phyloP scores from a whole-genome alignment of 1,140 invertebrate species.

The Aphelinus atriplicis region DNA sequence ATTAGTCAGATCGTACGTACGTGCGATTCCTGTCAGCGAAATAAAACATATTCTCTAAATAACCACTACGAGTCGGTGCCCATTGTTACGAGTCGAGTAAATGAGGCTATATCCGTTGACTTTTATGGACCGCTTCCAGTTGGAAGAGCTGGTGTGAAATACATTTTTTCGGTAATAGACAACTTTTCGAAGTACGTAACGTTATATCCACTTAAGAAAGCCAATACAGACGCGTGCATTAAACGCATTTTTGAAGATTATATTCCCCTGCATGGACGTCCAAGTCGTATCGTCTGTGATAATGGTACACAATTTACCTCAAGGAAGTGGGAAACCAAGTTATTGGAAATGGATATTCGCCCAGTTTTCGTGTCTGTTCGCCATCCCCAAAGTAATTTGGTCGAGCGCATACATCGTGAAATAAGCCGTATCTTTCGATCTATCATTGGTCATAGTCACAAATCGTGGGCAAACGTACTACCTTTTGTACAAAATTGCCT shows the following conservation, averaged over 20 bases:
- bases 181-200: slow-evolving; percentile 49
- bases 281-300: too few species aligned
- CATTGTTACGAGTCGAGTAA: neutral
- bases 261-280: neutral
- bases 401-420: too few species aligned
- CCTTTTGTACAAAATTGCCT: too few species aligned
- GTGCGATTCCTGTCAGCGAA: neutral
- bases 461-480: too few species aligned
- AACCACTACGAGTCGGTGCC: neutral
- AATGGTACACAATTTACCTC: too few species aligned
- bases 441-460: too few species aligned
- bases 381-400: too few species aligned
- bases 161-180: neutral
- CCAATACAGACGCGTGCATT: slow-evolving; percentile 12
- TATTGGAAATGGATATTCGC: too few species aligned
- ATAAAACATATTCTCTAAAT: neutral
- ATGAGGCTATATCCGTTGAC: neutral
- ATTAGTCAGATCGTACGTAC: neutral
- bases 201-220: slow-evolving; percentile 44
- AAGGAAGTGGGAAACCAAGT: too few species aligned
- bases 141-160: neutral
- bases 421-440: too few species aligned
- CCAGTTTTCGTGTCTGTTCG: too few species aligned
- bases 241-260: slow-evolving; percentile 11
- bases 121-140: neutral